A percentile compares a stretch with the other conserved stretches of the same genome.
Conservation (phyloP, 2,797 vertebrate genomes). For the Phrynocephalus forsythii region DNA sequence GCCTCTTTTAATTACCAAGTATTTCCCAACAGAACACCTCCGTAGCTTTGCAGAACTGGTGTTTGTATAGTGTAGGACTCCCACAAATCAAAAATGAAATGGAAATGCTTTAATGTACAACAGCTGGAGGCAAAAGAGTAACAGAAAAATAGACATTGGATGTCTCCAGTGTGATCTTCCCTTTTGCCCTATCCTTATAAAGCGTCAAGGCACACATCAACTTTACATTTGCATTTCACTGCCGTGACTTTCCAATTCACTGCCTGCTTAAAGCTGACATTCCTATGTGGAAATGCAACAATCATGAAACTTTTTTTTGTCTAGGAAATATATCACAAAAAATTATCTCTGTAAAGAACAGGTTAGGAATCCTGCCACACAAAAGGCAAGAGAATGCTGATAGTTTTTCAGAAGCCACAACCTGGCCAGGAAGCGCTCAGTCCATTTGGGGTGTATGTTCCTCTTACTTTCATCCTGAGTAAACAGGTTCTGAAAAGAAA, state of each 20-base stretch:
- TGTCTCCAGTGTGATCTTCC: conserved; percentile 27
- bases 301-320: background rate
- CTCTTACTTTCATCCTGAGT: background rate
- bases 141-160: conserved; percentile 43
- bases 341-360: background rate
- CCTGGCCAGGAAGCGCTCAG: background rate
- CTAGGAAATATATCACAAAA: conserved; percentile 33
- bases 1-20: conserved; percentile 54
- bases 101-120: conserved; percentile 39
- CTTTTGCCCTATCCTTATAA: conserved; percentile 20
- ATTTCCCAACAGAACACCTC: conserved; percentile 35
- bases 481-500: background rate
- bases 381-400: background rate
- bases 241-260: conserved; percentile 6
- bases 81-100: conserved; percentile 40
- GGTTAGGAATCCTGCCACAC: background rate
- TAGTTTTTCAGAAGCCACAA: background rate
- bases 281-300: conserved; percentile 33
- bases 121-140: conserved; percentile 34
- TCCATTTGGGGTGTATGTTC: background rate
- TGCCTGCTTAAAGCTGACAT: conserved; percentile 18
- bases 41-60: conserved; percentile 51
- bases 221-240: background rate
- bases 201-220: conserved; percentile 10
- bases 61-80: conserved; percentile 52